Evolutionary conservation across 2,888 invertebrate species (phyloP).

Genomic region (Drosophila villosipedis): DNA sequence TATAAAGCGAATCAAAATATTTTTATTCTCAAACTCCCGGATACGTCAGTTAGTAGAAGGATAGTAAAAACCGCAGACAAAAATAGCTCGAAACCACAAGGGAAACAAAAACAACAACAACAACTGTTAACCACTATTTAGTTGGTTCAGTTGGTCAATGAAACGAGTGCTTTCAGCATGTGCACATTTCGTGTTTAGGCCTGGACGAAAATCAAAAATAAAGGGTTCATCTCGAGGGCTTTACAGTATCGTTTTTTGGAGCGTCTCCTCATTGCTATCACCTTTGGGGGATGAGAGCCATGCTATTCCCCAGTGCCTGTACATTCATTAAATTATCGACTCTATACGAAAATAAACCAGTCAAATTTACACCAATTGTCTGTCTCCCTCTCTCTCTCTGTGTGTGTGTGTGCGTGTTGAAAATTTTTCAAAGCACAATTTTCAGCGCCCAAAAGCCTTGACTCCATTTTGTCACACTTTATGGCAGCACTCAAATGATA

Average conservation of each 20-base stretch:
- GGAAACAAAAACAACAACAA: slow-evolving; percentile 14
- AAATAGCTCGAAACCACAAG: slow-evolving; percentile 10
- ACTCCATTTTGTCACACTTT: slow-evolving; percentile 66
- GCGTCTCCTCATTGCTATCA: slow-evolving; percentile 9
- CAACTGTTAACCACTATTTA: slow-evolving; percentile 57
- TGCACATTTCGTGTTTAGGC: slow-evolving; percentile 33
- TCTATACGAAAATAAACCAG: slow-evolving; percentile 67
- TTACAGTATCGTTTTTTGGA: neutral
- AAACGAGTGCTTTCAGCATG: slow-evolving; percentile 44
- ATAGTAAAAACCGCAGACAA: slow-evolving; percentile 24
- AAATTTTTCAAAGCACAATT: slow-evolving; percentile 59
- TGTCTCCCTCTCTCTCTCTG: neutral
- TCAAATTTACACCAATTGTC: slow-evolving; percentile 24
- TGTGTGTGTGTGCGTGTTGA: slow-evolving; percentile 16
- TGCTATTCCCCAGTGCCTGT: slow-evolving; percentile 34
- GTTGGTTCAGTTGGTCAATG: slow-evolving; percentile 49
- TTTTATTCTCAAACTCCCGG: neutral
- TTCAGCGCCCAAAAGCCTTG: slow-evolving; percentile 47
- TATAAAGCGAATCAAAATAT: neutral
- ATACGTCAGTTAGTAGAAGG: slow-evolving; percentile 1
- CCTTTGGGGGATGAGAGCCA: slow-evolving; percentile 17
- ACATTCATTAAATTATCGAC: slow-evolving; percentile 67
- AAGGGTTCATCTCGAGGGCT: slow-evolving; percentile 29
- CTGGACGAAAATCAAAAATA: slow-evolving; percentile 17
- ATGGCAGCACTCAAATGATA: slow-evolving; percentile 59